Evolutionary conservation across 1,140 invertebrate genomes (phyloP), one percentile per base, ranked within the genome.

Genomic region (Megathymus violae): DNA sequence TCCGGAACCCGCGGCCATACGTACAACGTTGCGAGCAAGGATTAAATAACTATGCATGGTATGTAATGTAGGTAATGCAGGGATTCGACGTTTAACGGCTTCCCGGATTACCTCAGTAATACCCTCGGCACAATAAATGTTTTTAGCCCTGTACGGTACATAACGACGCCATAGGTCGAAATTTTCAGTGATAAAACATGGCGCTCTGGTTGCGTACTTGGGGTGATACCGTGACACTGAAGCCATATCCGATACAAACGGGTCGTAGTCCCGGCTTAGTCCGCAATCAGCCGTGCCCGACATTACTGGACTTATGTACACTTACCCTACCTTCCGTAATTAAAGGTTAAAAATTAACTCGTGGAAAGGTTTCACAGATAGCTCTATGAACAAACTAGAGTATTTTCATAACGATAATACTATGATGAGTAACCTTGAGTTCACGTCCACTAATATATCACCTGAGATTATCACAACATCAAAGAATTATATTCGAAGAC

Each of bases 21-120:
- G 76, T 71, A 76, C 62, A 66, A 69, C 76, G 78, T 78, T 74
- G 70, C 68, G 64, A 78, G 78, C 76, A 77, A 75, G 82, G 82
- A 89, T 89, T 89, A 89, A 89, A 84, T 85, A 87, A 89, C 77
- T 83, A 81, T 78, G 77, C 78, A 74, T 77, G 74, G 80, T 85
- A 82, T 83, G 85, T 88, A 83, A 85, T 86, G 82, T 87, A 86
- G 77, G 77, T 85, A 87, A 87, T 89, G 71, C 82, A 79, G 79
- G 84, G 84, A 81, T 80, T 80, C 84, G 74, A 76, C 82, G 73
- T 83, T 86, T 80, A 85, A 84, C 82, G 86, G 81, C 83, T 87
- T 86, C 84, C 67, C 67, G 85, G 86, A 89, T 89, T 87, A 89
- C 86, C 78, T 83, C 74, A 77, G 79, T 85, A 88, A 85, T 81